Conservation (phyloP, 1,140 invertebrate species). For the Drosophila santomea region DNA sequence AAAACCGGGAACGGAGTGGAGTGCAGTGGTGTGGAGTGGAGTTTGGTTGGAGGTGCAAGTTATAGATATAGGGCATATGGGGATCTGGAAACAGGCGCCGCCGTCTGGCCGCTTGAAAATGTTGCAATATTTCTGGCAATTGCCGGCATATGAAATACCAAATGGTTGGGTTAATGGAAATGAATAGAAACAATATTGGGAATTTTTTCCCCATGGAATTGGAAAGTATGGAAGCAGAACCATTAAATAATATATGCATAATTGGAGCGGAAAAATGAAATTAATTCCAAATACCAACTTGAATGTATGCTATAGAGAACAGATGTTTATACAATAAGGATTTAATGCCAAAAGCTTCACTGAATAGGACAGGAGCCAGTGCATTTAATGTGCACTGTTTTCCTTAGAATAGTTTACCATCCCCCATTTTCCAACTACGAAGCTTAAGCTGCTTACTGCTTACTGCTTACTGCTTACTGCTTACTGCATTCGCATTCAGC, state of each 20-base stretch:
- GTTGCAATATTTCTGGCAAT: constrained; percentile 37
- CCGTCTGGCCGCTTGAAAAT: constrained; percentile 25
- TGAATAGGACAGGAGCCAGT: neutral
- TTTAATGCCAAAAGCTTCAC: neutral
- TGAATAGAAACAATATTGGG: neutral
- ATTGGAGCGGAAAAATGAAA: neutral
- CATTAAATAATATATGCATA: neutral
- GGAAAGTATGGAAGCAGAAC: neutral
- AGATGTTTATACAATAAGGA: too few relatives aligned
- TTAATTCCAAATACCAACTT: neutral
- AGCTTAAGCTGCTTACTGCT: constrained; percentile 16
- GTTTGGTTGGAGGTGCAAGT: neutral
- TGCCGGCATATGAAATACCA: constrained; percentile 9
- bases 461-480: constrained; percentile 20
- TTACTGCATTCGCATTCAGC: constrained; percentile 5
- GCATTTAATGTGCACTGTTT: neutral
- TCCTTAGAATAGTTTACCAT: neutral
- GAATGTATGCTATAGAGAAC: neutral
- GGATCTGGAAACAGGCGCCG: constrained; percentile 6
- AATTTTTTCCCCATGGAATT: neutral
- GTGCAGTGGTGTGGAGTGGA: neutral
- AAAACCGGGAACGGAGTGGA: neutral
- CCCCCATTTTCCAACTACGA: neutral
- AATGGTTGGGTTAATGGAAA: constrained; percentile 4
- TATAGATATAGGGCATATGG: constrained; percentile 11